Base-by-base conservation (phyloP, 2,888 invertebrate species). In the Phyllotreta cruciferae region DNA sequence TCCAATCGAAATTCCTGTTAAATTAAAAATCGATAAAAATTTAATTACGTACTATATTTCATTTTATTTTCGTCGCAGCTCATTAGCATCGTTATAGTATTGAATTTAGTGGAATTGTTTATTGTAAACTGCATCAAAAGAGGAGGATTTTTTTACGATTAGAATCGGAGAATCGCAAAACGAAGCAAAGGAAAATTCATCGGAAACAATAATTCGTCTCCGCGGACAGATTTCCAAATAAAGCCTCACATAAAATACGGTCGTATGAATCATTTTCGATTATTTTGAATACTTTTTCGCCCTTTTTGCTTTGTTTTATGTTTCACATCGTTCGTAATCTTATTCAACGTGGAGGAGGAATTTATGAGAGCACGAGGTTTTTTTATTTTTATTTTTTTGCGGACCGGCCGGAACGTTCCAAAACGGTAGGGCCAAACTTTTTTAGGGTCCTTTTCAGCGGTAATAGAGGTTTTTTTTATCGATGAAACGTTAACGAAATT, bases 291-390 rank as follows among this genome's bases (percentile, higher is more conserved):
- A 60, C 64, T 62, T 68, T 66, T 64, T 55, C 53, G 60, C 62
- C 62, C 38, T 61, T 60, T 63, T 60, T 60, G 56, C 61, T 67
- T 66, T 64, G 66, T 68, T 68, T 68, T 66, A 68, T 68, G 63
- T 66, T 68, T 45, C 64, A 64, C 62, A 63, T 64, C 62, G 60
- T 62, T 41, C 64, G 52, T 62, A 66, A 66, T 62, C 66, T 66
- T 66, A 68, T 66, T 66, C 63, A 66, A 55, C 61, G 63, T 50
- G 58, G 56, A 63, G 50, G 56, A 66, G 63, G 62, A 67, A 67
- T 67, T 67, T 67, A 67, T 67, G 67, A 55, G 67, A 49, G 60
- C 49, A 65, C 65, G 65, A 67, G 58, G 56, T 57, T 67, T 67
- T 67, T 60, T 55, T 45, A 56, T 63, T 50, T 60, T 60, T 52